Evolutionary conservation across 2,888 invertebrate species (phyloP), one percentile per base, ranked within the genome.

Genomic region (Zygogramma bicolorata): DNA sequence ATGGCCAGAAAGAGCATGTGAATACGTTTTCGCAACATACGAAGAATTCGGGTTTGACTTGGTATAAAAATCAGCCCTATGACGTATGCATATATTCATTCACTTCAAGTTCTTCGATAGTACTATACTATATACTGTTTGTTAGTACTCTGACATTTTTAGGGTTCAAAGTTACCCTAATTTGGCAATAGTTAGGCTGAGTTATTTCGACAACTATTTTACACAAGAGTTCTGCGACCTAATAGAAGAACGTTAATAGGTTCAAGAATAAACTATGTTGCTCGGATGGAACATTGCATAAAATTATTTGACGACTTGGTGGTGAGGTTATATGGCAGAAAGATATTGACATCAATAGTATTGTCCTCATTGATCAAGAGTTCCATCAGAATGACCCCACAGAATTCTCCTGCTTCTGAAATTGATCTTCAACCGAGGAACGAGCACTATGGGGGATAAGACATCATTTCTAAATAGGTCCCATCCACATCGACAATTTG

Each of bases 121-220:
- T 53, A 53, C 25, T 27, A n/a, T n/a, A n/a, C n/a, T n/a, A 27
- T 27, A 7, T 27, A 53, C 4, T 53, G 25, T n/a, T 25, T 22
- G 49, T 49, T 53, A 27, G 22, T 53, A 53, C 25, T 27, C n/a
- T 27, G 1, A 53, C 8, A 27, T 53, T 53, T 5, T 22, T 6
- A 27, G 25, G n/a, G 4, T 25, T 53, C 53, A 27, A 53, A 53
- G 6, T 53, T 53, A 53, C n/a, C 22, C 2, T 27, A 53, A 25
- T 53, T 53, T 53, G 25, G 53, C 27, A 53, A 53, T 53, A 25
- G 13, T 13, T 2, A 10, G 20, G 53, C 53, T 53, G 53, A 10
- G 6, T 53, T 53, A 53, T 53, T 53, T 53, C 13, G n/a, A 27
- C n/a, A 53, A 53, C 53, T 53, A 53, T 53, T 53, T 25, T n/a